A percentile compares a stretch with the other conserved stretches of the same genome.
Conservation (phyloP, 2,888 invertebrate genomes). For the Azorinus chamasolen region DNA sequence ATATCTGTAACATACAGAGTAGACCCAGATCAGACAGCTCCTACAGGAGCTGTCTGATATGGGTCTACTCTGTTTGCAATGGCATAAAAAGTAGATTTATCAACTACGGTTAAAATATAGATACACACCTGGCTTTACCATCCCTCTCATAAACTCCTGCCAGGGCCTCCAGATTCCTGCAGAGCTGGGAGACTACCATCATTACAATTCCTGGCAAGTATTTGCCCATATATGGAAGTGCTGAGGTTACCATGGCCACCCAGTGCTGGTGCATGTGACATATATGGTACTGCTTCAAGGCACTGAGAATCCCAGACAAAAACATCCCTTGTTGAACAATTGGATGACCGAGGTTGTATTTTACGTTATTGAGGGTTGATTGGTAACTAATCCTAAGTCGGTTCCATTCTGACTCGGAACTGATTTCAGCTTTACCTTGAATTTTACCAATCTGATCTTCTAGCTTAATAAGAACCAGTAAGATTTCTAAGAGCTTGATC, state of each 20-base stretch:
- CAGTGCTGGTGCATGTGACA: slow-evolving; percentile 93
- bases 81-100: too few species aligned
- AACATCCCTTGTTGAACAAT: slow-evolving; percentile 93
- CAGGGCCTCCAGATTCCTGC: slow-evolving; percentile 91
- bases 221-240: slow-evolving; percentile 92
- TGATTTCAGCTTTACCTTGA: slow-evolving; percentile 37
- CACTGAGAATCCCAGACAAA: slow-evolving; percentile 92
- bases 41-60: too few species aligned
- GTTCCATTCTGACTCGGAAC: slow-evolving; percentile 85
- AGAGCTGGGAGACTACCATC: slow-evolving; percentile 92
- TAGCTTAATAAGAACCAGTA: slow-evolving; percentile 91
- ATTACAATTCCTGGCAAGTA: slow-evolving; percentile 92
- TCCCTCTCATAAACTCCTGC: slow-evolving; percentile 84
- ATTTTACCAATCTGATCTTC: slow-evolving; percentile 90
- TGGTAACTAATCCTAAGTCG: slow-evolving; percentile 79
- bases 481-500: slow-evolving; percentile 87
- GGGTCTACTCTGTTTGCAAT: too few species aligned
- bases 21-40: too few species aligned
- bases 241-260: slow-evolving; percentile 93
- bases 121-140: slow-evolving; percentile 63
- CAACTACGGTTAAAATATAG: too few species aligned
- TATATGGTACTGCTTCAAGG: slow-evolving; percentile 91
- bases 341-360: slow-evolving; percentile 79
- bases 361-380: slow-evolving; percentile 75
- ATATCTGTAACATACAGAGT: too few species aligned